Conservation (phyloP, 2,113 vertebrate genomes). For the Marcusenius ussheri region DNA sequence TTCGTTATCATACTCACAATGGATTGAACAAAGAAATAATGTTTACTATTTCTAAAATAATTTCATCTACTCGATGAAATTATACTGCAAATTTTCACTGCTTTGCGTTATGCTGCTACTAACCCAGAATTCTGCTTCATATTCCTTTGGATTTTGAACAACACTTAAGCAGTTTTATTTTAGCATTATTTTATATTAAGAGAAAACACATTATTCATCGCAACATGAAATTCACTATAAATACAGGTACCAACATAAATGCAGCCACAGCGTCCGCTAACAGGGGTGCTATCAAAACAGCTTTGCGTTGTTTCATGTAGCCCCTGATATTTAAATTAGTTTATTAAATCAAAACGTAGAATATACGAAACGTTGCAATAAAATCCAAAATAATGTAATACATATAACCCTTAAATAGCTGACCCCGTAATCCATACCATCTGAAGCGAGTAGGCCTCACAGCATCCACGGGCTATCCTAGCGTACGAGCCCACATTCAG, state of each 20-base stretch:
- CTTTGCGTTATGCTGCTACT: not conserved
- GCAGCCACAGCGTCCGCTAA: not conserved
- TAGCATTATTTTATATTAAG: not conserved
- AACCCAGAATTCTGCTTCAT: not conserved
- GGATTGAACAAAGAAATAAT: not conserved
- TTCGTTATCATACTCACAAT: not conserved
- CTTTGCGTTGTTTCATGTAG: not conserved
- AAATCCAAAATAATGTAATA: not conserved
- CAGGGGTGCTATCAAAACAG: not conserved
- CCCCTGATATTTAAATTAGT: not conserved
- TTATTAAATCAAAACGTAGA: not conserved
- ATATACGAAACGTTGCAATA: not conserved
- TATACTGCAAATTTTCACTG: not conserved
- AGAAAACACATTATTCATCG: not conserved
- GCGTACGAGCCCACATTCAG: not conserved
- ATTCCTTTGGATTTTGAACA: not conserved
- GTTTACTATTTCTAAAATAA: not conserved
- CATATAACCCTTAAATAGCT: not conserved
- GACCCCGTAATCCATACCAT: not conserved
- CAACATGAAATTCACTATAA: not conserved
- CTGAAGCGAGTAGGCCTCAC: conserved; percentile 15
- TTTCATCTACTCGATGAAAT: not conserved
- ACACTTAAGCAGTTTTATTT: not conserved
- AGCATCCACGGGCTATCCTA: conserved; percentile 26
- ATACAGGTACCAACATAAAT: not conserved